phyloP scores from a whole-genome alignment of 2,888 invertebrate genomes.

The Stenchaetothrips biformis region DNA sequence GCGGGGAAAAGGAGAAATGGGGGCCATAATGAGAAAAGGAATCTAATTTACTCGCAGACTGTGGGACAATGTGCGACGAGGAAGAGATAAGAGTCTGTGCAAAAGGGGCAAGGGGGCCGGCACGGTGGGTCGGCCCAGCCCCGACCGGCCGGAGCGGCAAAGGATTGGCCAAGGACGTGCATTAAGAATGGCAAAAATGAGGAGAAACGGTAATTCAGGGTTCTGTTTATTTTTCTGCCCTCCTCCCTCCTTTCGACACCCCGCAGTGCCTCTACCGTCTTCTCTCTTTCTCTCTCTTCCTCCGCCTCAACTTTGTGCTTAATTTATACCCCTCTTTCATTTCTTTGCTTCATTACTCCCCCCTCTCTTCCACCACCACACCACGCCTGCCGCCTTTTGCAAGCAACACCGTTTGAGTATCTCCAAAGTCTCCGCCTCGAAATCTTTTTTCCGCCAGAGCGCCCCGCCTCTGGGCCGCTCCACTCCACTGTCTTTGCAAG shows the following conservation, averaged over 20 bases:
- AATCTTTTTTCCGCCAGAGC: not conserved
- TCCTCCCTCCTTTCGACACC: not conserved
- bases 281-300: not conserved
- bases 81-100: not conserved
- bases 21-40: conserved; percentile 24
- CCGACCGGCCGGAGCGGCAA: too few species aligned
- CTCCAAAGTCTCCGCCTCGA: not conserved
- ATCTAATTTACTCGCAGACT: conserved; percentile 23
- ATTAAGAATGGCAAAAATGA: conserved; percentile 19
- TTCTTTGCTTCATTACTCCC: conserved; percentile 23
- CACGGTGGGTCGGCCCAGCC: too few species aligned
- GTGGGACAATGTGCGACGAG: conserved; percentile 15
- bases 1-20: not conserved
- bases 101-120: too few species aligned
- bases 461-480: not conserved
- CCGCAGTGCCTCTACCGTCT: not conserved
- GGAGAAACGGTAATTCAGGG: conserved; percentile 6
- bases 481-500: not conserved
- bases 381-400: not conserved
- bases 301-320: not conserved
- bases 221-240: conserved; percentile 19
- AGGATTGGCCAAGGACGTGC: not conserved
- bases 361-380: not conserved
- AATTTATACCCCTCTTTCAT: conserved; percentile 18
- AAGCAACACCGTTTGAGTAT: not conserved